Base-by-base conservation (phyloP, 2,113 vertebrate genomes). In the Chascanopsetta lugubris region DNA sequence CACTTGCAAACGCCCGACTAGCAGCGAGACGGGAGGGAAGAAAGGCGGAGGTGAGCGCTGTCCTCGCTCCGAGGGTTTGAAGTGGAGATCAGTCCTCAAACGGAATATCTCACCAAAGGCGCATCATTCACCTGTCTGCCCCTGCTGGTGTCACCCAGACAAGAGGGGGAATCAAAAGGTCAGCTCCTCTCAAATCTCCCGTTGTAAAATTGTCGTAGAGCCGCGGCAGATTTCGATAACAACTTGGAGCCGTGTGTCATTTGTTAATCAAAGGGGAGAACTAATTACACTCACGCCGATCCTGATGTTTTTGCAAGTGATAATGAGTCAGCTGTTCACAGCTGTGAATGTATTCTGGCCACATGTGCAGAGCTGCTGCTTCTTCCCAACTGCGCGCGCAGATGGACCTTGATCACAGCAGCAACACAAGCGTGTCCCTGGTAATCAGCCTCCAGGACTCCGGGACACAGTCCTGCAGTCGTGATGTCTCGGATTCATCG, bases 51-150 rank as follows among this genome's bases (percentile, higher is more conserved):
- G 72, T 72, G 69, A 88, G 74, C 7, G 58, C 62, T 71, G 73
- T 69, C 80, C 84, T 87, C 75, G 60, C 34, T 21, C 54, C 70
- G 59, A n/a, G 64, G 71, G 29, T 82, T 85, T 89, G 86, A 88
- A 88, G 83, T 84, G 79, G 72, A 87, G 77, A 86, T 85, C 76
- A 85, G 72, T 58, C 85, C 80, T 90, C 82, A 88, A 87, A 90
- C 83, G 81, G 84, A 90, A 89, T 87, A 79, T 65, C 73, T 86
- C 71, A 85, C 74, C 61, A 85, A 77, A 87, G 79, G 26, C 45
- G 40, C 58, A 72, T 85, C 87, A 62, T 65, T 88, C 82, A 87
- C 80, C 77, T 80, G 85, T 75, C 83, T 72, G 49, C 77, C 66
- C 62, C 49, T 22, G 54, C 51, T 61, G 20, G 56, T 69, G 72